A percentile compares a stretch with the other conserved stretches of the same genome.
phyloP scores from a whole-genome alignment of 2,888 invertebrate genomes.

The Drosophila infuscata region DNA sequence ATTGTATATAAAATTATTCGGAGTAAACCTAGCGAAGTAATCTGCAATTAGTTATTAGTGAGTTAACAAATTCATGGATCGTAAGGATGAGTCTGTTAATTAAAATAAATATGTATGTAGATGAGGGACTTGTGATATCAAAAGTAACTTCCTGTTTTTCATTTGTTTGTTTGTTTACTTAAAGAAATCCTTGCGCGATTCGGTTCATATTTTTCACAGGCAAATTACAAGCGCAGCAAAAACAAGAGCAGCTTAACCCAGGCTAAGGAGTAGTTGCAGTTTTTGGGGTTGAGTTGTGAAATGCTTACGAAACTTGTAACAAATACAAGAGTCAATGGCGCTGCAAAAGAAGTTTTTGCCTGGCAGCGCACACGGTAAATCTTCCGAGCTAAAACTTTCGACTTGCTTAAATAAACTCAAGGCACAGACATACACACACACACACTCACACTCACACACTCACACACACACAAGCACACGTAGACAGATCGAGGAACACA shows the following conservation, averaged over 20 bases:
- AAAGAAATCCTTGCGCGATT: conserved; percentile 67
- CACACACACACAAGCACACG: conserved; percentile 5
- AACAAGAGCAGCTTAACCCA: conserved; percentile 58
- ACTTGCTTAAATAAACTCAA: conserved; percentile 78
- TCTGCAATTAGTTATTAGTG: background rate
- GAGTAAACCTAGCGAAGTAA: background rate
- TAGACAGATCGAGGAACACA: conserved; percentile 27
- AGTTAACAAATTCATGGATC: background rate
- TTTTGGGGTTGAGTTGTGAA: conserved; percentile 59
- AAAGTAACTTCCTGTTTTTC: conserved; percentile 25
- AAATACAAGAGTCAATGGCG: conserved; percentile 79
- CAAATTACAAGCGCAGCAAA: conserved; percentile 74
- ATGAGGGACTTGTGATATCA: conserved; percentile 8
- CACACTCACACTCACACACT: conserved; percentile 20
- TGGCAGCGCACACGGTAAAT: conserved; percentile 77
- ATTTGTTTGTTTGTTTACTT: conserved; percentile 59
- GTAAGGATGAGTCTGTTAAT: conserved; percentile 6
- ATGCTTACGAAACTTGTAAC: conserved; percentile 69
- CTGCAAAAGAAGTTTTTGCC: conserved; percentile 79
- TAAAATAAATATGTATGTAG: conserved; percentile 28
- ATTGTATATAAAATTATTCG: background rate
- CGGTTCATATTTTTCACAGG: conserved; percentile 68
- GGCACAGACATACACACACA: conserved; percentile 44
- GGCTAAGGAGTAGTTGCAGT: conserved; percentile 43
- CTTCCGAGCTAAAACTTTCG: conserved; percentile 78